Evolutionary conservation across 2,797 vertebrate genomes (phyloP), one percentile per base, ranked within the genome.

Genomic region (Hyperoplus immaculatus): DNA sequence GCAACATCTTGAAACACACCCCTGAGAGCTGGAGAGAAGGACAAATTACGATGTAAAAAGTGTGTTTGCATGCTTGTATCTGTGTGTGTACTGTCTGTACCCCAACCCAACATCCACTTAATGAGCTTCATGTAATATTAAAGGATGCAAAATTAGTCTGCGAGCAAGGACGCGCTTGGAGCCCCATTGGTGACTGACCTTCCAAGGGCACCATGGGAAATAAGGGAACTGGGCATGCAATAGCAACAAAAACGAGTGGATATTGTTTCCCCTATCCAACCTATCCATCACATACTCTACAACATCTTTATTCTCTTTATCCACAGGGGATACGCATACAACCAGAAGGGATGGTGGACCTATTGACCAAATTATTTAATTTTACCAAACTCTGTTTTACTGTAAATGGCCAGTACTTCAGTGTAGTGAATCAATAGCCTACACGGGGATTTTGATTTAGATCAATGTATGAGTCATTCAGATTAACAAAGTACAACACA

Each of bases 41-140:
- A 80, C 29, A 88, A 89, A 90, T 90, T 91, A 84, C 77, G 67
- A 87, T 8, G 10, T 66, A 75, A 57, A 67, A 81, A 78, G 72
- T 83, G 80, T 83, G 61, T 85, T 64, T 84, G 58, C 77, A 79
- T 82, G 72, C 60, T 68, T 87, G 57, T 86, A 67, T 72, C 69
- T n/a, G 16, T 13, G 2, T 70, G 75, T 57, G 61, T 74, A 77
- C 71, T 72, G 64, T 64, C 75, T 77, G 65, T 94, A 94, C 95
- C 95, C 94, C 85, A 79, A 76, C 16, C 92, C 87, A 92, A 94
- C 95, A 94, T 94, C 94, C 92, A 94, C 94, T 95, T 97, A 97
- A 97, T 98, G 95, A 97, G 95, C 94, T 92, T 94, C 97, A 97
- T 97, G 96, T 97, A 98, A 97, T 98, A 98, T 98, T 98, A 97